A percentile compares a stretch with the other conserved stretches of the same genome.
These are phyloP conservation scores for Hozukius guyotensis DNA, from an alignment of 2,797 vertebrate genomes.

Conservation along the genomic window DNA sequence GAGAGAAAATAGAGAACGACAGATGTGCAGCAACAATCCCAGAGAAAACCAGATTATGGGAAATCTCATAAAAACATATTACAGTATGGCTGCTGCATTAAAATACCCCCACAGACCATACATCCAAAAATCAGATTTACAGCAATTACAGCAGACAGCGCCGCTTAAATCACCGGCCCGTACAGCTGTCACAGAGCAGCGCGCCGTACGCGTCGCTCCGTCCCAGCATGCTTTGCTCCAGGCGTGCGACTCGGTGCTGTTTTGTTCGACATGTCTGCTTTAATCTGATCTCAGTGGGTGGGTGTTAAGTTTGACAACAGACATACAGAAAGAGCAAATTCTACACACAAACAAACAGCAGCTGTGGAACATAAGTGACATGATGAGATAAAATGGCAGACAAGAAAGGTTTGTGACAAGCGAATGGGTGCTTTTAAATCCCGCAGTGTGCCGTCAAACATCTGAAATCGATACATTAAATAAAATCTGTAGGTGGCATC, in stretches of 20 bases:
- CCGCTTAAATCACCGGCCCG: conserved; percentile 47
- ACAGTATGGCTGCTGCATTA: conserved; percentile 37
- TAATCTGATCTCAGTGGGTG: conserved; percentile 62
- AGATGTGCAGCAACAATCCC: conserved; percentile 48
- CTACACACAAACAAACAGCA: conserved; percentile 9
- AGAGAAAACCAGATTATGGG: conserved; percentile 67
- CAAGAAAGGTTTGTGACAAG: background rate
- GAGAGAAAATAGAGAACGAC: conserved; percentile 28
- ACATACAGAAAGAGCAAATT: background rate
- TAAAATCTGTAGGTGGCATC: conserved; percentile 21
- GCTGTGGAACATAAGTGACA: conserved; percentile 16
- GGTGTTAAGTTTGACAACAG: conserved; percentile 49
- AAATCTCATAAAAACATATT: conserved; percentile 76
- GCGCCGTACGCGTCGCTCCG: conserved; percentile 9
- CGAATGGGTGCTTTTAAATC: conserved; percentile 7
- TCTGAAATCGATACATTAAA: conserved; percentile 17
- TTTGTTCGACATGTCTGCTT: conserved; percentile 55
- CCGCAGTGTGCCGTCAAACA: background rate
- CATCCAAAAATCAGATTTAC: conserved; percentile 69
- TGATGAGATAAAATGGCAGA: conserved; percentile 29
- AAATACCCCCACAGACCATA: conserved; percentile 57
- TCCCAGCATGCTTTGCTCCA: conserved; percentile 72
- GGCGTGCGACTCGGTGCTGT: conserved; percentile 42
- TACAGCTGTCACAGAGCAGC: conserved; percentile 39
- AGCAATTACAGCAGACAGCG: conserved; percentile 66